Percentiles rank a stretch among this genome's conserved stretches.
Conservation (phyloP, 2,888 invertebrate species). For the Omphaloscelis lunosa region DNA sequence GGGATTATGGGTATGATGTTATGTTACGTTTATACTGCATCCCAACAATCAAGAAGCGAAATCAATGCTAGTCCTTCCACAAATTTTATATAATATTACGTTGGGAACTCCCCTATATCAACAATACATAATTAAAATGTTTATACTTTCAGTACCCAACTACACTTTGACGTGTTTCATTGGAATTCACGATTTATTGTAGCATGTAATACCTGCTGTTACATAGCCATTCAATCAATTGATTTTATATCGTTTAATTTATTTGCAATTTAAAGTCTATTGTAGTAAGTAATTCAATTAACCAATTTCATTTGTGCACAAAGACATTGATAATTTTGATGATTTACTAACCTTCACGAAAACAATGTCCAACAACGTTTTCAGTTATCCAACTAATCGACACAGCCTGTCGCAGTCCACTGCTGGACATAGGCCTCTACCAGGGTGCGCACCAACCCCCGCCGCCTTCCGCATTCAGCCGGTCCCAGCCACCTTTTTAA, state of each 20-base stretch:
- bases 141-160: neutral
- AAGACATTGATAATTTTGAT: neutral
- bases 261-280: neutral
- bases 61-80: neutral
- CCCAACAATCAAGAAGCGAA: neutral
- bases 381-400: too few species aligned
- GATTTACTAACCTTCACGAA: neutral
- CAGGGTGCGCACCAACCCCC: too few species aligned
- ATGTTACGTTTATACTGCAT: neutral
- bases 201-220: neutral
- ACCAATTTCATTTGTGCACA: neutral
- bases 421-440: too few species aligned
- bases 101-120: neutral
- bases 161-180: neutral
- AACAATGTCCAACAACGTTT: neutral
- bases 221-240: conserved; percentile 10
- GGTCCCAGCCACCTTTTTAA: too few species aligned
- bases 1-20: too few species aligned
- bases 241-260: conserved; percentile 8
- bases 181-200: too few species aligned
- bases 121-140: conserved; percentile 5
- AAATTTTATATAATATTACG: neutral
- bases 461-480: too few species aligned
- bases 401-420: too few species aligned
- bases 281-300: neutral